Base-by-base conservation (phyloP, 2,113 vertebrate species). In the Climacteris rufus region DNA sequence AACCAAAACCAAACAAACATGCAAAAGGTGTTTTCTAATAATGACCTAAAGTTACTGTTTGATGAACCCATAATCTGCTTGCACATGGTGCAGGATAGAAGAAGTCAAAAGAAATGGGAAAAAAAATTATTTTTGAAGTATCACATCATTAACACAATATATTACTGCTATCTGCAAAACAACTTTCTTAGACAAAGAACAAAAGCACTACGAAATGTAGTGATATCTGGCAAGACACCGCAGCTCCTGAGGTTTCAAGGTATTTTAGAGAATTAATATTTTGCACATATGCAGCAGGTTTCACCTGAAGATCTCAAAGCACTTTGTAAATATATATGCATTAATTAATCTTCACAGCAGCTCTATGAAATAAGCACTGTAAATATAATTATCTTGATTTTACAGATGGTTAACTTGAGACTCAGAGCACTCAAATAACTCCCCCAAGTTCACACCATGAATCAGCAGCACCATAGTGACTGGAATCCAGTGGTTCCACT, bases 361-460 rank as follows among this genome's bases (percentile, higher is more conserved):
- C 85, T 89, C 90, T 94, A n/a, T 94, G 85, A 95, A 72, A 85
- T 86, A 92, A 94, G 85, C 92, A 94, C 79, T 90, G 93, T 93
- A 96, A 96, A 96, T 97, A 96, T 87, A 95, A 94, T 96, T 96
- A 97, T 93, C 87, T 86, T 88, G 87, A 92, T 96, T 93, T 96
- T 96, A 94, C 92, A 96, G 91, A 88, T 92, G 92, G 92, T 94
- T 94, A 96, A 87, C 93, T 86, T 93, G 88, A 94, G 95, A 92
- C 83, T 90, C 90, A 94, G 88, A 93, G 71, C 90, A 87, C 85
- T 75, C 72, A 95, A 90, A 83, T 93, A 93, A 93, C 85, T 96
- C 90, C 90, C 94, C 37, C 64, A 92, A 95, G 79, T 93, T 95
- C 90, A 93, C 85, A 87, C 71, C 0, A 0, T 89, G 94, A 93